Evolutionary conservation across 35 echinoderm and acorn worm species (phyloP).

Genomic region (Heliocidaris tuberculata): DNA sequence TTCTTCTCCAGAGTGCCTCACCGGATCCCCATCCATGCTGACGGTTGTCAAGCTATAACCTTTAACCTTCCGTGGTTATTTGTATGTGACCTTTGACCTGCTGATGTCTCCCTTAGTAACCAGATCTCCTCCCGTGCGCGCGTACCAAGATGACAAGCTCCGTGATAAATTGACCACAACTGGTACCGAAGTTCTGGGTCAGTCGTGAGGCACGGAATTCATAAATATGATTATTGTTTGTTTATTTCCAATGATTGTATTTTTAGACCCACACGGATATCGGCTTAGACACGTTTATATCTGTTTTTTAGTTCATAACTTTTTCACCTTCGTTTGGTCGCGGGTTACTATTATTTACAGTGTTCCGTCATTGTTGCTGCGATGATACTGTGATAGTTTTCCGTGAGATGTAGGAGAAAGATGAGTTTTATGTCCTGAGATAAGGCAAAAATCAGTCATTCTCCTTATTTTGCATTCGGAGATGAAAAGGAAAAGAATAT

Average conservation of each 20-base stretch:
- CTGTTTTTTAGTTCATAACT: too few relatives aligned
- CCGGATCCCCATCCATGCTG: constrained; percentile 2
- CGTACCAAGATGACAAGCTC: background rate
- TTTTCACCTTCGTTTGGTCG: too few relatives aligned
- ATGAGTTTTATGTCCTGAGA: too few relatives aligned
- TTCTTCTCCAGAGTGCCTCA: background rate
- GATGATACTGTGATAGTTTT: too few relatives aligned
- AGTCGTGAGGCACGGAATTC: background rate
- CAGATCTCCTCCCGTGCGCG: background rate
- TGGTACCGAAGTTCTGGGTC: background rate
- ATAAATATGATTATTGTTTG: background rate
- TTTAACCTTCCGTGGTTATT: background rate
- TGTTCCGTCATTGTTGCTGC: too few relatives aligned
- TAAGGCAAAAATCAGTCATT: too few relatives aligned
- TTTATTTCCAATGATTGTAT: background rate
- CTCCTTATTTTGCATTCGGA: too few relatives aligned
- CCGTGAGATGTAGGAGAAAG: too few relatives aligned
- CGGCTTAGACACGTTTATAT: too few relatives aligned
- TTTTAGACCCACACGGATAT: too few relatives aligned
- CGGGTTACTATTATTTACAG: too few relatives aligned
- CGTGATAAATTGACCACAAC: constrained; percentile 23
- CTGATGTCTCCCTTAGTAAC: constrained; percentile 8
- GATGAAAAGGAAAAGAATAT: too few relatives aligned
- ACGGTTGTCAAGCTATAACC: background rate
- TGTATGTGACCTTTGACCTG: constrained; percentile 20